Percentiles rank a stretch among this genome's conserved stretches.
Conservation (phyloP, 2,888 invertebrate genomes). For the Mesochorus sp. region DNA sequence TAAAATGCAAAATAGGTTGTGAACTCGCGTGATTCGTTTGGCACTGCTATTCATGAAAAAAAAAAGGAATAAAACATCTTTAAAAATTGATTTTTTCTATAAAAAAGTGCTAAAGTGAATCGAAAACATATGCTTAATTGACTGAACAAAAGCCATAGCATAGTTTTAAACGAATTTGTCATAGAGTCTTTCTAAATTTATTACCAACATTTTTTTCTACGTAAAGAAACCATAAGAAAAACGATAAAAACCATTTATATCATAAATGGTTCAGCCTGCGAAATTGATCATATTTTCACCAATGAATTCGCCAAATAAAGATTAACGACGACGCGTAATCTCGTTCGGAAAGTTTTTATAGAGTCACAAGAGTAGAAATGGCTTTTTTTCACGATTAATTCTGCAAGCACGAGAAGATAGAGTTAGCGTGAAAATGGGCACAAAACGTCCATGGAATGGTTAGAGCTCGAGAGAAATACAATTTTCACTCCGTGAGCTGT, state of each 20-base stretch:
- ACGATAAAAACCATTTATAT: conserved; percentile 1
- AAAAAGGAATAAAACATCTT: conserved; percentile 13
- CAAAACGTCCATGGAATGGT: conserved; percentile 27
- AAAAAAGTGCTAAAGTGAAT: conserved; percentile 10
- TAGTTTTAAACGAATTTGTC: conserved; percentile 12
- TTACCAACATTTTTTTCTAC: not conserved
- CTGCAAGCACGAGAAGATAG: not conserved
- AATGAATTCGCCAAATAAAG: not conserved
- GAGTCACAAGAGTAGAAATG: not conserved
- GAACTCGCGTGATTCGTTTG: conserved; percentile 11
- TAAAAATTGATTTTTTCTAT: conserved; percentile 40
- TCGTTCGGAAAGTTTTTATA: conserved; percentile 20
- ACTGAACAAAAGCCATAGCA: not conserved
- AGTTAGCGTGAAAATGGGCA: not conserved
- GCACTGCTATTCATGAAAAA: conserved; percentile 25
- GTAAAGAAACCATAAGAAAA: not conserved
- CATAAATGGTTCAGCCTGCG: not conserved
- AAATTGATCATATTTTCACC: not conserved
- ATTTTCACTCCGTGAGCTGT: conserved; percentile 45
- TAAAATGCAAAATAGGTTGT: conserved; percentile 41
- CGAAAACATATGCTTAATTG: not conserved
- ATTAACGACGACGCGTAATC: conserved; percentile 25
- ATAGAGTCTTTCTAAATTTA: not conserved
- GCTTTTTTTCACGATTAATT: not conserved
- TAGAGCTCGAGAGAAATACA: conserved; percentile 45